Percentiles rank a stretch among this genome's conserved stretches.
phyloP scores from a whole-genome alignment of 2,888 invertebrate species.

The Aphidoletes aphidimyza region DNA sequence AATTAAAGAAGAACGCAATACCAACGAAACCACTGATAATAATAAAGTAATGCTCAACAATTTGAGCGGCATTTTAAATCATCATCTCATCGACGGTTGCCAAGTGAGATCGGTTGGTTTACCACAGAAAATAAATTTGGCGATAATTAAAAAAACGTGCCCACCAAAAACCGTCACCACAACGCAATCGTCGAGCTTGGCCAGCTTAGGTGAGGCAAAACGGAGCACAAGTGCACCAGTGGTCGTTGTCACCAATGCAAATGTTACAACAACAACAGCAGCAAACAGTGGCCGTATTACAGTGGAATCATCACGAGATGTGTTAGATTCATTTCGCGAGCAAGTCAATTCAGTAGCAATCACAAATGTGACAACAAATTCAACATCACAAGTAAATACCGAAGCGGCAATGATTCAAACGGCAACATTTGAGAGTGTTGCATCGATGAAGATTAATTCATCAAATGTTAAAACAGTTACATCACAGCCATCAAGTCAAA shows the following conservation, averaged over 20 bases:
- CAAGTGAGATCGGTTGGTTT: conserved; percentile 8
- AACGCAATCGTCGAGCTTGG: neutral
- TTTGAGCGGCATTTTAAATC: neutral
- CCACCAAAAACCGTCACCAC: neutral
- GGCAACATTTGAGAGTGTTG: conserved; percentile 26
- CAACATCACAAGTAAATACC: neutral
- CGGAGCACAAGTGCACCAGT: neutral
- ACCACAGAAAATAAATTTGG: conserved; percentile 13
- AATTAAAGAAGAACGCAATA: conserved; percentile 81
- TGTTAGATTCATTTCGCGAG: neutral
- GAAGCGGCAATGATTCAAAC: neutral
- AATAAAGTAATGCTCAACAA: neutral
- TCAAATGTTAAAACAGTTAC: neutral
- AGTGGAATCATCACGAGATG: neutral
- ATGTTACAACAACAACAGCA: neutral
- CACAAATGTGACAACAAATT: no score
- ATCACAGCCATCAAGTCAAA: neutral
- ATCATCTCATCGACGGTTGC: neutral
- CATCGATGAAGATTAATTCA: neutral
- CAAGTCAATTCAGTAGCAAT: neutral
- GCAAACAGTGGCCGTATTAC: neutral
- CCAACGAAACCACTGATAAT: conserved; percentile 59
- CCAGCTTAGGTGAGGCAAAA: neutral
- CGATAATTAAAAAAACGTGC: conserved; percentile 2
- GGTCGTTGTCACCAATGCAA: conserved; percentile 1